Base-by-base conservation (phyloP, 2,113 vertebrate species). In the Lepisosteus oculatus region DNA sequence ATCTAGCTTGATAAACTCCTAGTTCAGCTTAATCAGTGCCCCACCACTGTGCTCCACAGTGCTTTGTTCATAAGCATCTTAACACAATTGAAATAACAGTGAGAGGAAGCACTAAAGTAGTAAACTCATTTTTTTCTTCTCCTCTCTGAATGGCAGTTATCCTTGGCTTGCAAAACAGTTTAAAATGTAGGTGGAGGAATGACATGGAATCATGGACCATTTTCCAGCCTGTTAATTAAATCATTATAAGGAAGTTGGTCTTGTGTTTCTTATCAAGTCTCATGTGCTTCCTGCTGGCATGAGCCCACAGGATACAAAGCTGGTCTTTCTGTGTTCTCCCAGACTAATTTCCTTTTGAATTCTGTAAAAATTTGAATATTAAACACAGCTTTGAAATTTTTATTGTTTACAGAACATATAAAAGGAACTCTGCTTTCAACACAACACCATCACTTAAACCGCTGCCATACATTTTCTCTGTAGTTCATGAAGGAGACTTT, bases 211-310 rank as follows among this genome's bases (percentile, higher is more conserved):
- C 70, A 15, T n/a, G 55, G 47, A 51, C 70, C 55, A 55, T 65
- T 72, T 74, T 69, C 67, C 59, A 56, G 59, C 44, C 47, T 67
- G 13, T 63, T 64, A 69, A 74, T 57, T 43, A 69, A 68, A 74
- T 64, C 59, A 65, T 69, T 67, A 56, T 29, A 17, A 55, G 45
- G 45, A 69, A 63, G 54, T 6, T 11, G 45, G 59, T 69, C 72
- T 74, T 74, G 67, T 69, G 72, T 64, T 74, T 69, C 67, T 69
- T 45, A 63, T 74, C 51, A 74, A 68, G 56, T 51, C 71, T 67
- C 65, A 61, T 67, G 63, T 47, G 55, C 55, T 55, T 66, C 71
- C 71, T 72, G 54, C 13, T 61, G 56, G 42, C n/a, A 11, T 45
- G 14, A 54, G 45, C 29, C 51, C 43, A 71, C 43, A 8, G 45